A percentile compares a stretch with the other conserved stretches of the same genome.
Evolutionary conservation across 2,113 vertebrate species (phyloP).

Genomic region (Craseonycteris thonglongyai): DNA sequence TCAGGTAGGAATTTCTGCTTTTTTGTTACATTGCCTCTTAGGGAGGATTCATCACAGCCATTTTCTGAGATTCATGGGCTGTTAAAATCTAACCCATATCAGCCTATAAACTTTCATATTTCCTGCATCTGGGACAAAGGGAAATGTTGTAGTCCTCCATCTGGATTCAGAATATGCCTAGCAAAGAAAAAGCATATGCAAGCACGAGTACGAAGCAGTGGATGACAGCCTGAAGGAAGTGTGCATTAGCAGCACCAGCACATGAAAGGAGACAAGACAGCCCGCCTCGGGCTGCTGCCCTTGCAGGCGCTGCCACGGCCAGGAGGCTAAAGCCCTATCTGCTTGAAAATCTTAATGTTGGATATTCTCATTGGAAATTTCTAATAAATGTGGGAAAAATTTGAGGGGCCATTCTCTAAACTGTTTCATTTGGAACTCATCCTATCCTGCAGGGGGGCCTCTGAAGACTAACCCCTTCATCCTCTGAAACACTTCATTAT

Average conservation of each 20-base stretch:
- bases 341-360: slow-evolving; percentile 28
- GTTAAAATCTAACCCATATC: background rate
- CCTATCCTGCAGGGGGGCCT: slow-evolving; percentile 20
- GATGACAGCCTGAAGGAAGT: background rate
- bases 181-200: background rate
- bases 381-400: slow-evolving; percentile 38
- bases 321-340: background rate
- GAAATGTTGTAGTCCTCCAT: background rate
- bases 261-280: background rate
- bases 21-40: background rate
- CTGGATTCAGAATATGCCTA: background rate
- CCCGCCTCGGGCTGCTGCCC: background rate
- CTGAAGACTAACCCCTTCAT: slow-evolving; percentile 18
- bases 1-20: background rate
- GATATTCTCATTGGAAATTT: slow-evolving; percentile 34
- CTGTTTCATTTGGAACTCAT: slow-evolving; percentile 54
- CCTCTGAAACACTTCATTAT: slow-evolving; percentile 50
- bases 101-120: background rate
- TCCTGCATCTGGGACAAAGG: background rate
- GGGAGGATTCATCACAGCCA: background rate
- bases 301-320: background rate
- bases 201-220: background rate
- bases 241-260: background rate
- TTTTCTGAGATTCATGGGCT: background rate
- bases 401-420: slow-evolving; percentile 34